Conservation (phyloP, 2,113 vertebrate genomes). For the Manacus vitellinus region DNA sequence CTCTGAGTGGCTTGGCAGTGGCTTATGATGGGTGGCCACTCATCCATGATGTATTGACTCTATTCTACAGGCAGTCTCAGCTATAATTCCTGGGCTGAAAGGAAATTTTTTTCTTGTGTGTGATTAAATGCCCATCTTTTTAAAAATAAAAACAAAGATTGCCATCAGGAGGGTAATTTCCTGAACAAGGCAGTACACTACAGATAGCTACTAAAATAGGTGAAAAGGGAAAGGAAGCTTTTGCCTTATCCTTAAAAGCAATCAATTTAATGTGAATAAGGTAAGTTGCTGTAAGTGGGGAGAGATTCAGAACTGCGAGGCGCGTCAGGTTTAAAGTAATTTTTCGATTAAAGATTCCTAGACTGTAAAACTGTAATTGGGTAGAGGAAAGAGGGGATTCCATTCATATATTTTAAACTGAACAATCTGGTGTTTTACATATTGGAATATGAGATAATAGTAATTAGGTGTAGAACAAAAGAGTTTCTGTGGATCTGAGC, state of each 20-base stretch:
- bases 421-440: not conserved
- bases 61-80: not conserved
- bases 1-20: not conserved
- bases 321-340: not conserved
- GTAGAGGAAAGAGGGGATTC: not conserved
- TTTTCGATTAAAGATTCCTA: not conserved
- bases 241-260: not conserved
- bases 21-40: not conserved
- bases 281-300: not conserved
- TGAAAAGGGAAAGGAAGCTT: not conserved
- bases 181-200: not conserved
- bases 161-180: not conserved
- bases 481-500: not conserved
- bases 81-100: not conserved
- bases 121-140: not conserved
- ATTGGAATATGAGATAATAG: not conserved
- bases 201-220: not conserved
- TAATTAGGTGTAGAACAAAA: not conserved
- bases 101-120: not conserved
- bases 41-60: not conserved
- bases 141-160: not conserved
- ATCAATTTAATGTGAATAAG: not conserved
- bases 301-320: not conserved
- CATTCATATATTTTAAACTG: not conserved
- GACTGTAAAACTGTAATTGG: not conserved